phyloP scores from a whole-genome alignment of 2,113 vertebrate genomes.

The Pongo pygmaeus region DNA sequence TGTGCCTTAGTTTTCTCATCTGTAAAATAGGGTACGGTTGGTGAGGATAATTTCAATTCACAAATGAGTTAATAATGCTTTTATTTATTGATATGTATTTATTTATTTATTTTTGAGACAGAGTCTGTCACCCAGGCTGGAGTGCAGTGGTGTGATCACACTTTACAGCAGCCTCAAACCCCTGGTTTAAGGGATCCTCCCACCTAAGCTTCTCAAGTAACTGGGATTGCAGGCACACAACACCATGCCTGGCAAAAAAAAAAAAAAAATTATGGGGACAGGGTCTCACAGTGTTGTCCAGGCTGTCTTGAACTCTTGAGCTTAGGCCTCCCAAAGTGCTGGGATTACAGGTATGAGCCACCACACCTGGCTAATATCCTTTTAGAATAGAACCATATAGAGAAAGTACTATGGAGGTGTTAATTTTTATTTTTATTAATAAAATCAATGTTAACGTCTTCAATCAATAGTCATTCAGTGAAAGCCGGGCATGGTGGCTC shows the following conservation, averaged over 20 bases:
- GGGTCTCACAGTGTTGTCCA: too few species aligned
- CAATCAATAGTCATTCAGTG: background rate
- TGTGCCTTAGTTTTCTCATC: background rate
- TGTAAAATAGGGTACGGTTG: background rate
- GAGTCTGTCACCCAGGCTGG: background rate
- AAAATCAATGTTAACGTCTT: background rate
- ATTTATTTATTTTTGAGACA: too few species aligned
- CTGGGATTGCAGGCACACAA: background rate
- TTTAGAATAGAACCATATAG: background rate
- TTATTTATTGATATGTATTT: too few species aligned
- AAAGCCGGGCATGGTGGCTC: too few species aligned
- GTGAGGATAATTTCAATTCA: background rate
- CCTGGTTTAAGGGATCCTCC: background rate
- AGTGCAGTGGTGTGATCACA: background rate
- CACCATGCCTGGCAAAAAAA: background rate
- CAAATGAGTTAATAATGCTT: too few species aligned
- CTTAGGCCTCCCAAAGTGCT: too few species aligned
- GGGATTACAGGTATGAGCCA: too few species aligned
- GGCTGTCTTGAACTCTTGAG: too few species aligned
- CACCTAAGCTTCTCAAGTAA: background rate
- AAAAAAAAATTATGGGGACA: too few species aligned
- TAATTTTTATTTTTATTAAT: background rate
- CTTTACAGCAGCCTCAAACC: background rate
- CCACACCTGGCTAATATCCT: background rate
- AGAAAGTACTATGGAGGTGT: background rate